Evolutionary conservation across 2,113 vertebrate species (phyloP).

Genomic region (cat (Felis catus)): F.catus_Fca126_mat1.0 CM031420.1:153293001-153293500

Average conservation of each 20-base stretch:
- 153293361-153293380: neutral
- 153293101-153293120: neutral
- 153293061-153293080: neutral
- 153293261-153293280: slow-evolving; percentile 52
- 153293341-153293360: neutral
- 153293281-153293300: neutral
- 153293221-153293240: slow-evolving; percentile 56
- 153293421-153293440: neutral
- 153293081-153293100: neutral
- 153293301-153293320: neutral
- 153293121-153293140: neutral
- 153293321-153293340: neutral
- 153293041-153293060: neutral
- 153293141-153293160: slow-evolving; percentile 25
- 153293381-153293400: neutral
- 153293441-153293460: neutral
- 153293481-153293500: too few species aligned
- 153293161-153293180: slow-evolving; percentile 27
- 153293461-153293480: too few species aligned
- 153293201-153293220: slow-evolving; percentile 28
- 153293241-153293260: slow-evolving; percentile 50
- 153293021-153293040: neutral
- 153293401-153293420: neutral
- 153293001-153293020: neutral
- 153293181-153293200: neutral